Base-by-base conservation (phyloP, 2,113 vertebrate species). In the Tapirus terrestris region DNA sequence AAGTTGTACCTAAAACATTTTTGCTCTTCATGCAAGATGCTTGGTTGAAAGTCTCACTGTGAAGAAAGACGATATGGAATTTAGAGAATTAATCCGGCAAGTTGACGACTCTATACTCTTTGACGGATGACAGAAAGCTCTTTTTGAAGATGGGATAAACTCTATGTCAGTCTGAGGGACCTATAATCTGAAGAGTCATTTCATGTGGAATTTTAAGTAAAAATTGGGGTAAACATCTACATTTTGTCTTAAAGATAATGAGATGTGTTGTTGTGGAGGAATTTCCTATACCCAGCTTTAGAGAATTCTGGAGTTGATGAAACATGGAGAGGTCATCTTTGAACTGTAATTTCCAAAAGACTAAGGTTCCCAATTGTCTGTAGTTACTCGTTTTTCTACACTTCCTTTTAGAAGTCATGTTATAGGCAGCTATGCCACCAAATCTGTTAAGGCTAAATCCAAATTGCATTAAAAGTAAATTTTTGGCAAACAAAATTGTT, bases 231-330 rank as follows among this genome's bases (percentile, higher is more conserved):
- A 60, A 51, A 94, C 2, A 27, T 36, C 33, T 80, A 56, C 4
- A 87, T 8, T 98, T 92, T 97, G 67, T 91, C 48, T 89, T 90
- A 93, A 88, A 89, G 45, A 48, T n/a, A 89, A 89, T 75, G 68
- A 77, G 20, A 65, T 33, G 6, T 39, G 13, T n/a, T 45, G 2
- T 29, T 91, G 20, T 45, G 48, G 56, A 86, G 33, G 68, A 61
- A 20, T 72, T 94, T 92, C 21, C 17, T 89, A 13, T n/a, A 63
- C 61, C 16, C 39, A 61, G 27, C 21, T 75, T 3, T 29, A 86
- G 79, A 97, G 58, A 81, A 87, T 77, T 92, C 39, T 25, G 33
- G 21, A 48, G 23, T 85, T 29, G 73, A 9, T 36, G n/a, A 86
- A 91, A 73, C 53, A n/a, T 6, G 23, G n/a, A 86, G 27, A 60